phyloP scores from a whole-genome alignment of 2,888 invertebrate genomes.

The Dorcus hopei region DNA sequence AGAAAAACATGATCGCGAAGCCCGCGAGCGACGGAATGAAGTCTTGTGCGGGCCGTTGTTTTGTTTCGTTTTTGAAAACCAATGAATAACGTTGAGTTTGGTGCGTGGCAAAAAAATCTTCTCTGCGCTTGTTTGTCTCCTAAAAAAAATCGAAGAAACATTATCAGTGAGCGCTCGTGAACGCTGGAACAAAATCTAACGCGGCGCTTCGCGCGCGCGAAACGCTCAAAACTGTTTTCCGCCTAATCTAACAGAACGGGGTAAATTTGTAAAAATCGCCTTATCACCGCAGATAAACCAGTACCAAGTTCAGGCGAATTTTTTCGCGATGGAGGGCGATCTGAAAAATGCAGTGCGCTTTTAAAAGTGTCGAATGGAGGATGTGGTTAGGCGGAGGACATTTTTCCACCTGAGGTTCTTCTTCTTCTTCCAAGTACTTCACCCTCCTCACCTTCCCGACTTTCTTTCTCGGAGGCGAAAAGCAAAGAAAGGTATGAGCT shows the following conservation, averaged over 20 bases:
- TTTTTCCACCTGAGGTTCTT: neutral
- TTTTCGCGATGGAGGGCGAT: constrained; percentile 3
- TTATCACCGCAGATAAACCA: constrained; percentile 36
- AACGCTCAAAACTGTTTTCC: constrained; percentile 33
- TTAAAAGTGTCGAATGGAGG: constrained; percentile 8
- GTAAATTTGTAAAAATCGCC: constrained; percentile 33
- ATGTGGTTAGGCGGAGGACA: constrained; percentile 1
- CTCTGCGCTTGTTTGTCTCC: neutral
- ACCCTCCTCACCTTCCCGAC: neutral
- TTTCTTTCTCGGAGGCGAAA: neutral
- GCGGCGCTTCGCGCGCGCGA: neutral
- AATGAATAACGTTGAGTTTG: neutral
- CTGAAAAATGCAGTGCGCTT: constrained; percentile 8
- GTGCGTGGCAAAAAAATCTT: neutral
- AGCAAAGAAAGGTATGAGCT: neutral
- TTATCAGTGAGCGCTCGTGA: too few relatives aligned
- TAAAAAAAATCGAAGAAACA: too few relatives aligned
- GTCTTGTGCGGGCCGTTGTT: too few relatives aligned
- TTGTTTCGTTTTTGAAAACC: neutral
- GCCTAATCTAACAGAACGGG: constrained; percentile 34
- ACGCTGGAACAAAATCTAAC: too few relatives aligned
- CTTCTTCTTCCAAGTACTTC: neutral
- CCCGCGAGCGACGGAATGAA: too few relatives aligned
- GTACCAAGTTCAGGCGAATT: constrained; percentile 38
- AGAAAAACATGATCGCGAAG: too few relatives aligned